Evolutionary conservation across 2,797 vertebrate species (phyloP), one percentile per base, ranked within the genome.

Genomic region (Bradypodion pumilum): DNA sequence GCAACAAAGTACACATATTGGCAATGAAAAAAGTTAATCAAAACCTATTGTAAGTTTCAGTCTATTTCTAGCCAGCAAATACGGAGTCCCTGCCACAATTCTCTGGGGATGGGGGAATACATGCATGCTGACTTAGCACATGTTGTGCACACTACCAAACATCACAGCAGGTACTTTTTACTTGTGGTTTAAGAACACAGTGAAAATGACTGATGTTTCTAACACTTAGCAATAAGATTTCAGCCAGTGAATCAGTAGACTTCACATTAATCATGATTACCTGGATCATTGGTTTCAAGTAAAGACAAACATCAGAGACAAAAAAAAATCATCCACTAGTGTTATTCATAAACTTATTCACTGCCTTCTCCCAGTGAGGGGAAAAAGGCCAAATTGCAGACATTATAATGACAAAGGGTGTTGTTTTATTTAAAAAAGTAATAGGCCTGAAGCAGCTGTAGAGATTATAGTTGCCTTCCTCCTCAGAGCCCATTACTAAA

Each of bases 401-500:
- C 66, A 81, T 84, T 81, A 84, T 66, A 73, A 85, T 65, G 65
- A 73, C 74, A 84, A 73, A 72, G 16, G 65, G 44, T 70, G 23
- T 37, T 66, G 60, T 62, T 76, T 84, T 85, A 85, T 52, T 52
- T 2, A 32, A 52, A 63, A 35, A 83, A 2, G n/a, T 13, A 85
- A 74, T 44, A 86, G 68, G 42, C n/a, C 87, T 49, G 32, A 72
- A 29, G 16, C 84, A 84, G 44, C 44, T 81, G 42, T 56, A 79
- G 86, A 86, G 40, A 84, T 23, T 32, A 25, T 78, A 86, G 25
- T 40, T 40, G 56, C 82, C 37, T 12, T 84, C 44, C 79, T 15
- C n/a, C 82, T 75, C 81, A 60, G 83, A 91, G 10, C 21, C 49
- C 27, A 86, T 10, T 46, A 74, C 77, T 75, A 56, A 69, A 84